phyloP scores from a whole-genome alignment of 2,888 invertebrate species.

The Hirtodrosophila duncani region DNA sequence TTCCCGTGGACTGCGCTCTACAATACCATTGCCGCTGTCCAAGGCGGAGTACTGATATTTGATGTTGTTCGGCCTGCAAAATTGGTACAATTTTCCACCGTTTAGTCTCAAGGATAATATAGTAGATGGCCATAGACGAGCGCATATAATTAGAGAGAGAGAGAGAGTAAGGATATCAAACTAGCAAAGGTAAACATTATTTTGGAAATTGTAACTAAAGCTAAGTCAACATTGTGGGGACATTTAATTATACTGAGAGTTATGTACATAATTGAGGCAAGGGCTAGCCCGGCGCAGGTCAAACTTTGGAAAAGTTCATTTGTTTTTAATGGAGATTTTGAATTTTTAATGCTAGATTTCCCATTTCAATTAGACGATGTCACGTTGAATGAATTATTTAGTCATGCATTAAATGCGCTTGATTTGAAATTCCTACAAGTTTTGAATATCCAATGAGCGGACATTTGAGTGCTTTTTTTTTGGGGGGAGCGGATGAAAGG shows the following conservation, averaged over 20 bases:
- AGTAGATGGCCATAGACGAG: no score
- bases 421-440: background rate
- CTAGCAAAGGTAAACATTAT: slow-evolving; percentile 37
- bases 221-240: background rate
- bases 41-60: slow-evolving; percentile 84
- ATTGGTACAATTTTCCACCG: background rate
- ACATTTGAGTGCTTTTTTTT: no score
- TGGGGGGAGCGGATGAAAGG: no score
- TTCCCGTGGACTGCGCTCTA: slow-evolving; percentile 83
- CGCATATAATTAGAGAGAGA: slow-evolving; percentile 30
- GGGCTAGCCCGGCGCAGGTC: no score
- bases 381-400: slow-evolving; percentile 13
- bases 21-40: slow-evolving; percentile 80
- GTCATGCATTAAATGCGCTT: slow-evolving; percentile 1
- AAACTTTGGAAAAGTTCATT: no score
- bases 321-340: no score
- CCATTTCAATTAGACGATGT: slow-evolving; percentile 17
- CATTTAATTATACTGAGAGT: no score
- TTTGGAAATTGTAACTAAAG: slow-evolving; percentile 33
- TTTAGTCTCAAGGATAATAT: no score
- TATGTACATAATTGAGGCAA: slow-evolving; percentile 35
- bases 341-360: no score
- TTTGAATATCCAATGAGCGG: background rate
- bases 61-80: slow-evolving; percentile 75
- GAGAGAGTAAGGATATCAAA: background rate